Base-by-base conservation (phyloP, 2,797 vertebrate genomes). In the Sebastes kiyomatsui region DNA sequence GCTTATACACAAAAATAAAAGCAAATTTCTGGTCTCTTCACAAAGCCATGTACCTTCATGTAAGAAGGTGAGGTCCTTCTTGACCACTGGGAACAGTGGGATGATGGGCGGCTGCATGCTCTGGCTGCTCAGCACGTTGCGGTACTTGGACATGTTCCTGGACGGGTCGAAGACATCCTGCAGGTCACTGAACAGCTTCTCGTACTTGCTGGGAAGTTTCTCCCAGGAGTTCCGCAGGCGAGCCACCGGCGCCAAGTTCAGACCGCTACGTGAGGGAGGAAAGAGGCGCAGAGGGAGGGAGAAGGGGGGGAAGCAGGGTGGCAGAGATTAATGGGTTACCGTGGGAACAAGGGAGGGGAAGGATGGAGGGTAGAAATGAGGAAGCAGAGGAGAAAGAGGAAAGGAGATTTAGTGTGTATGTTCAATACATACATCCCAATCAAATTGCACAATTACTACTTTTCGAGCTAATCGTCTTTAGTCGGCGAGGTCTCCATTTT, bases 51-150 rank as follows among this genome's bases (percentile, higher is more conserved):
- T 96, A 98, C 98, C 98, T 96, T 99, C 98, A 30, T 99, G 98
- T 38, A 99, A 95, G 93, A 99, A 99, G 7, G 98, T 99, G 93
- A 99, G 98, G 80, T 99, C 98, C 92, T 99, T 99, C 96, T 99
- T 99, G 93, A 99, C 96, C 81, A 99, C 97, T 1, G 98, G 98
- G 84, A 99, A 99, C 75, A 99, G 96, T 0, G 98, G 98, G 92
- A 99, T 99, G 94, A 99, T 98, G 67, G 98, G 98, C 8, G 97
- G 97, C 88, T 99, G 98, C 96, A 99, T 97, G 92, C 97, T 99
- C 92, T 99, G 98, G 96, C 97, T 98, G 96, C 97, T 99, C 74
- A 99, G 97, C 85, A 97, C 96, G 90, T 99, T 99, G 91, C 98
- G 97, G 67, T 99, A 99, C 84, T 99, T 99, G 83, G 98, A 96